Evolutionary conservation across 2,888 invertebrate genomes (phyloP).

Genomic region (Actias luna): DNA sequence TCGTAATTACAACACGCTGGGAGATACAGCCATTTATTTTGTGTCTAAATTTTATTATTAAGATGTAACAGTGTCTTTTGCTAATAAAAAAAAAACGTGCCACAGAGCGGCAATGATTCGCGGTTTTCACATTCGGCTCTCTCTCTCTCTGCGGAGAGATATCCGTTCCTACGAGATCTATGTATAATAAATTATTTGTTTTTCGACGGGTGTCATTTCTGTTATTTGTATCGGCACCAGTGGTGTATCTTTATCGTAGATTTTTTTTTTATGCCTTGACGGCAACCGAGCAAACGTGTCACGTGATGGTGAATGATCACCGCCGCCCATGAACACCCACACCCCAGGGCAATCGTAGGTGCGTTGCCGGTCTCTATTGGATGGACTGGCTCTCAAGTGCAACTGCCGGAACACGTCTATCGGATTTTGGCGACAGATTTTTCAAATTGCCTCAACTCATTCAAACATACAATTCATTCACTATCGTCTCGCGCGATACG

Average conservation of each 20-base stretch:
- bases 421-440: too few species aligned
- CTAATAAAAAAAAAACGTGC: neutral
- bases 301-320: too few species aligned
- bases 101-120: constrained; percentile 60
- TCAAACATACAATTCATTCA: too few species aligned
- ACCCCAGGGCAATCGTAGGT: too few species aligned
- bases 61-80: constrained; percentile 46
- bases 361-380: too few species aligned
- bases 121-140: constrained; percentile 51
- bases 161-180: constrained; percentile 51
- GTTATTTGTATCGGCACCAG: constrained; percentile 25
- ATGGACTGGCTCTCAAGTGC: too few species aligned
- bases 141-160: constrained; percentile 48
- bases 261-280: too few species aligned
- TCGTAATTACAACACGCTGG: constrained; percentile 77
- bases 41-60: constrained; percentile 72
- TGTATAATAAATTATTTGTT: constrained; percentile 37
- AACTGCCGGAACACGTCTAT: too few species aligned
- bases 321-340: too few species aligned
- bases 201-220: constrained; percentile 43
- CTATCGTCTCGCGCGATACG: too few species aligned
- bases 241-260: neutral
- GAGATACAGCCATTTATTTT: constrained; percentile 76
- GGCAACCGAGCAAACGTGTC: too few species aligned
- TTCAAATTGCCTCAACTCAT: too few species aligned